Conservation (phyloP, 30 jellyfish, hydroid and myxozoan genomes). For the Chironex yamaguchii region DNA sequence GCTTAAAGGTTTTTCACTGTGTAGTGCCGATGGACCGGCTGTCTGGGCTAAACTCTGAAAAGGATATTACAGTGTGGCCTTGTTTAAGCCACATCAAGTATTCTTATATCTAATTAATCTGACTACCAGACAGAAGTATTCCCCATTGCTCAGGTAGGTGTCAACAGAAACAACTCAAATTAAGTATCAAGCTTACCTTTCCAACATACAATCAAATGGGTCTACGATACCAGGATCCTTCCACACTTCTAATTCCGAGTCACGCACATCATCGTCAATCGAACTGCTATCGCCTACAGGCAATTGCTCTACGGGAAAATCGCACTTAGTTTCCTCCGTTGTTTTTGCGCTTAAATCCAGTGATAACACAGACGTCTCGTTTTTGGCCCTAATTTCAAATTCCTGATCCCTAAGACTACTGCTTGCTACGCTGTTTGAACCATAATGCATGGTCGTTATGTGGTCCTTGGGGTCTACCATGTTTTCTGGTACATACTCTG, state of each 20-base stretch:
- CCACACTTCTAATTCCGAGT: neutral
- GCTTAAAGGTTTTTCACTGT: too few relatives aligned
- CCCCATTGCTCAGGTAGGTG: too few relatives aligned
- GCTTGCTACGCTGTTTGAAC: neutral
- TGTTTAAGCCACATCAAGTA: too few relatives aligned
- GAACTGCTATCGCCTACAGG: too few relatives aligned
- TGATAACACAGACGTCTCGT: neutral
- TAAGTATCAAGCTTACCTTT: neutral
- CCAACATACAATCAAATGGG: neutral
- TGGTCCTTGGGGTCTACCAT: neutral
- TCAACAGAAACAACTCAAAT: too few relatives aligned
- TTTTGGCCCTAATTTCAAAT: neutral
- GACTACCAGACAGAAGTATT: too few relatives aligned
- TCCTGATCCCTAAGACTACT: neutral
- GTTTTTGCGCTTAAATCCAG: neutral
- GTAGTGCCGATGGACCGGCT: too few relatives aligned
- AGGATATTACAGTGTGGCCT: too few relatives aligned
- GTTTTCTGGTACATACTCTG: neutral
- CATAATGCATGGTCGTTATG: neutral
- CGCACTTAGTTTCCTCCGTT: neutral
- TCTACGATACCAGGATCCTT: neutral
- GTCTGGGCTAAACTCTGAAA: too few relatives aligned
- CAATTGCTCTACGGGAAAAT: too few relatives aligned
- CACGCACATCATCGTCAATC: neutral
- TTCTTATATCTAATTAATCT: too few relatives aligned